A percentile compares a stretch with the other conserved stretches of the same genome.
Conservation (phyloP, 2,797 vertebrate genomes). For the Morelia viridis region DNA sequence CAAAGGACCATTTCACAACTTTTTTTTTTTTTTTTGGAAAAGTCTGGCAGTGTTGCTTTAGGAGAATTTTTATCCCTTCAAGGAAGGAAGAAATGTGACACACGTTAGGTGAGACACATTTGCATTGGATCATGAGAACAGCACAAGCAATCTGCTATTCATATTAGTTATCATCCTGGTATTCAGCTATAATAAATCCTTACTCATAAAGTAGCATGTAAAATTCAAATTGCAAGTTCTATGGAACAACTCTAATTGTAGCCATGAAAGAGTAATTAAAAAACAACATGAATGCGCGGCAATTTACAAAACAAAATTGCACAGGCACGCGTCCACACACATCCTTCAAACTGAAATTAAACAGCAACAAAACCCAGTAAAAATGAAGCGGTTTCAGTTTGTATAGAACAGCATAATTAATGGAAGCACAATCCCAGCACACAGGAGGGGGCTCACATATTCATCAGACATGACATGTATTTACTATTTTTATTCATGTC, state of each 20-base stretch:
- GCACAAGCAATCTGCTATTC: neutral
- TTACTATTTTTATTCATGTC: neutral
- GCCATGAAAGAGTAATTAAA: neutral
- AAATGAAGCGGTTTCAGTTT: neutral
- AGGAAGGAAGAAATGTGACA: neutral
- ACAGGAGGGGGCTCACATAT: neutral
- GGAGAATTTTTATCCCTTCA: neutral
- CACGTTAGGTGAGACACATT: neutral
- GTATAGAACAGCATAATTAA: constrained; percentile 3
- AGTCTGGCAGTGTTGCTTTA: neutral
- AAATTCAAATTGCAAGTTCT: neutral
- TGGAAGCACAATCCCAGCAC: neutral
- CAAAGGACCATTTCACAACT: neutral
- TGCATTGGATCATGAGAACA: neutral
- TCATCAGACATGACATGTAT: neutral
- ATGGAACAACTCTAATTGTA: neutral
- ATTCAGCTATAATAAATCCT: neutral
- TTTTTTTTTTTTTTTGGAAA: neutral
- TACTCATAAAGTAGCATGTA: neutral
- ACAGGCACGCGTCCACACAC: neutral
- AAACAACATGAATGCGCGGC: neutral
- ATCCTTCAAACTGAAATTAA: neutral
- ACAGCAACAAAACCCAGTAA: neutral
- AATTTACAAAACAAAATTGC: neutral
- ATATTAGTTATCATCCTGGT: neutral